Conservation (phyloP, 2,888 invertebrate species). For the Drosophila nigricruria region DNA sequence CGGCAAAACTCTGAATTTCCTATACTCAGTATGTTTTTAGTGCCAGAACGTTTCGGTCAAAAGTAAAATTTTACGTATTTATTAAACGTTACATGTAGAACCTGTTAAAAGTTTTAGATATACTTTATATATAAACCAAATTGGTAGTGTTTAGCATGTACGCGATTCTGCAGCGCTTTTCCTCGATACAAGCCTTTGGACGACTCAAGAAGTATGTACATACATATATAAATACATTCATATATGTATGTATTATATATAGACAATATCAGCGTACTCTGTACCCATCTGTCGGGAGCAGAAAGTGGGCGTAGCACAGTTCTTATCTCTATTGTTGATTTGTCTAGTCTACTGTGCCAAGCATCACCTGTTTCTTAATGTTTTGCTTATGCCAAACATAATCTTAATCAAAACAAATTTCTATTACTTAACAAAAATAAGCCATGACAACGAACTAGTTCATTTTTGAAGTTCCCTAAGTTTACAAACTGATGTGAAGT, state of each 20-base stretch:
- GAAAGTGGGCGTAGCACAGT: conserved; percentile 21
- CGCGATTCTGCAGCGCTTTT: conserved; percentile 33
- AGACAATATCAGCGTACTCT: neutral
- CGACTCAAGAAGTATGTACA: conserved; percentile 28
- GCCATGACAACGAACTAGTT: neutral
- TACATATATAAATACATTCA: neutral
- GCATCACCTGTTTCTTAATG: conserved; percentile 39
- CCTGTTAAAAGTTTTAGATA: neutral
- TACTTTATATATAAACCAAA: too few relatives aligned
- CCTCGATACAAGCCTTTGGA: conserved; percentile 47
- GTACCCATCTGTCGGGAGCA: neutral
- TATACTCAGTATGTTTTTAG: conserved; percentile 45
- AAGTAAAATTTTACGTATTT: conserved; percentile 4
- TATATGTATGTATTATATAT: neutral
- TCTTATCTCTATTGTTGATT: conserved; percentile 9
- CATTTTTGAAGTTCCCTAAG: neutral
- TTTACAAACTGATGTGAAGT: neutral
- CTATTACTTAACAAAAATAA: neutral
- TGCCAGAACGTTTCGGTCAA: conserved; percentile 42
- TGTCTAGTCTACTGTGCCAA: conserved; percentile 12
- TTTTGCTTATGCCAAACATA: neutral
- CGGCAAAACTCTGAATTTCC: conserved; percentile 31
- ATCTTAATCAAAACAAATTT: neutral
- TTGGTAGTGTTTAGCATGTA: conserved; percentile 43
- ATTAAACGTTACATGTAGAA: too few relatives aligned